Conservation (phyloP, 2,797 vertebrate genomes). For the Valencia hispanica region DNA sequence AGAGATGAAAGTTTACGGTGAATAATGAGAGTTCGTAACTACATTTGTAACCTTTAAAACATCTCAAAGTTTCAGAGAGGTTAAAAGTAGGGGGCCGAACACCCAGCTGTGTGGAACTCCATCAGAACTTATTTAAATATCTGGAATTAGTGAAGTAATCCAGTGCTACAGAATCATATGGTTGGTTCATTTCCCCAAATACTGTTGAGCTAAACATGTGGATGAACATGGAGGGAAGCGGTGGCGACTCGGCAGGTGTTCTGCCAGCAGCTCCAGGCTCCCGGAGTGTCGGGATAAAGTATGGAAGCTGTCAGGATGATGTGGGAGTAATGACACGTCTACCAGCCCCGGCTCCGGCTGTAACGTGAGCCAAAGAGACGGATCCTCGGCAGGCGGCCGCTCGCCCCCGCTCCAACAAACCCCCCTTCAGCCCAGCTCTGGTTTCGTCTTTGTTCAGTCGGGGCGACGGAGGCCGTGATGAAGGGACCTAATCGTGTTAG, state of each 20-base stretch:
- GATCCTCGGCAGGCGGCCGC: constrained; percentile 18
- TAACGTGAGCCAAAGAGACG: constrained; percentile 33
- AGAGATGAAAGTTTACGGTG: too few relatives aligned
- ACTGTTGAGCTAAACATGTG: too few relatives aligned
- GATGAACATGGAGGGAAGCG: too few relatives aligned
- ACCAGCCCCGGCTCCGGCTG: neutral
- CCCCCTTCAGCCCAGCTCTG: constrained; percentile 10
- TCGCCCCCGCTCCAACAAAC: neutral
- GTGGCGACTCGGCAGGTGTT: neutral
- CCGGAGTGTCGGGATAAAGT: neutral
- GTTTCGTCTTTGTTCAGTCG: constrained; percentile 26
- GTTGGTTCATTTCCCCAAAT: too few relatives aligned
- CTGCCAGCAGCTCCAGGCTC: too few relatives aligned
- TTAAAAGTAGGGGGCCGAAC: neutral
- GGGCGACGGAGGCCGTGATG: neutral
- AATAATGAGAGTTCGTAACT: too few relatives aligned
- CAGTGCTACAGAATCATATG: too few relatives aligned
- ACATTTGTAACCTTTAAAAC: too few relatives aligned
- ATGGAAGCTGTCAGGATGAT: neutral
- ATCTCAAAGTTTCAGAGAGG: too few relatives aligned
- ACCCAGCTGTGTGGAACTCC: neutral
- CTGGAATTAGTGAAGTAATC: too few relatives aligned
- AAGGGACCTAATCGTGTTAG: neutral
- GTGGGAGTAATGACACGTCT: constrained; percentile 54
- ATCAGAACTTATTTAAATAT: neutral